Base-by-base conservation (phyloP, 1,140 invertebrate species). In the Amphibalanus amphitrite region DNA sequence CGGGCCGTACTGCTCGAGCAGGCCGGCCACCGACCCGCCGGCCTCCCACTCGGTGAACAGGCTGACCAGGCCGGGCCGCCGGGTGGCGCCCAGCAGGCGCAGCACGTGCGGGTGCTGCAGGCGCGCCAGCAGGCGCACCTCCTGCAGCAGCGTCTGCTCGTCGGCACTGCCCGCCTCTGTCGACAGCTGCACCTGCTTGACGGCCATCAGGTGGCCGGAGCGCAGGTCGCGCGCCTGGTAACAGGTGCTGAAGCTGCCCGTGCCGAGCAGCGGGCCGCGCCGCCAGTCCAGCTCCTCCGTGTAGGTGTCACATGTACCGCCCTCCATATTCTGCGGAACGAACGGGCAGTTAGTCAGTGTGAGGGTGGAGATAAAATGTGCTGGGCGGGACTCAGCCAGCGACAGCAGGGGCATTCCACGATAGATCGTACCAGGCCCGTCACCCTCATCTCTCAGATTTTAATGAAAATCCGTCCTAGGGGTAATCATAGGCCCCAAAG, bases 31-130 rank as follows among this genome's bases (percentile, higher is more conserved):
- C 40, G 82, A 82, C 3, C 83, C 82, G 67, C 82, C 82, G 69
- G 83, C 78, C 83, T 83, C 83, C 83, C 83, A 84, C 75, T 84
- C 82, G 13, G 83, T 80, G 79, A 84, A 84, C 77, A 84, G 81
- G 73, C 82, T 82, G 73, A 83, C 81, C 69, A 81, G 80, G 72
- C 78, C 79, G 1, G 79, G 79, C 71, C 82, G 79, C 65, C 78
- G 77, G 10, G 82, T 82, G 33, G 82, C 83, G 23, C 83, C 82
- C 67, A 84, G 74, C 29, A 84, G 80, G 20, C 82, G 75, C 8
- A 84, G 80, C 70, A 84, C 76, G 74, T 84, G 82, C 28, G 79
- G 77, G 75, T 84, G 83, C 28, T 78, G 79, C n/a, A 84, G 75
- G 69, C 78, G 77, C 0, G 81, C 76, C 82, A 84, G 83, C 76